phyloP scores from a whole-genome alignment of 2,888 invertebrate species.

The Cerastis rubricosa region DNA sequence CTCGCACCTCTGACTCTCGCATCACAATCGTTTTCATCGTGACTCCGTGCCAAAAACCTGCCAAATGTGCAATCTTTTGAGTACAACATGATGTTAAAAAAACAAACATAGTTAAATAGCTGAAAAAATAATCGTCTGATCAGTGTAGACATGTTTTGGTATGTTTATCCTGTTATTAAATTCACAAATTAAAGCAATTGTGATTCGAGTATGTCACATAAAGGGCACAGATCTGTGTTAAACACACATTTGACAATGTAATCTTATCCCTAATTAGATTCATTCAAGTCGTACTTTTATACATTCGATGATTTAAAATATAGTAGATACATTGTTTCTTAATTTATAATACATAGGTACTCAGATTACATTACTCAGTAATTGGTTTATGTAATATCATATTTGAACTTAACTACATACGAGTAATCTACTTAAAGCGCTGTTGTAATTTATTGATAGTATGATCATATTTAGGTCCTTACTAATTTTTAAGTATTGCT shows the following conservation, averaged over 20 bases:
- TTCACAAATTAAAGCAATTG: slow-evolving; percentile 13
- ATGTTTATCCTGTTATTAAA: background rate
- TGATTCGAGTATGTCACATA: background rate
- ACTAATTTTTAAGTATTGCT: background rate
- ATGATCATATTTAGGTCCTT: slow-evolving; percentile 7
- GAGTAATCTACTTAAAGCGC: background rate
- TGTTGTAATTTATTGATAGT: slow-evolving; percentile 19
- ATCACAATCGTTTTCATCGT: slow-evolving; percentile 18
- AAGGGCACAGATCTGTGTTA: background rate
- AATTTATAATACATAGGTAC: slow-evolving; percentile 22
- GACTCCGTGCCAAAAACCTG: background rate
- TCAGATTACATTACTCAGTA: slow-evolving; percentile 23
- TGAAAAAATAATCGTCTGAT: background rate
- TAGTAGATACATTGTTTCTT: slow-evolving; percentile 9
- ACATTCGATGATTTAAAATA: slow-evolving; percentile 30
- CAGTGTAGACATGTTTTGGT: background rate
- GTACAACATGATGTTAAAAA: background rate
- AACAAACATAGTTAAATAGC: background rate
- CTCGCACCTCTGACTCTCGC: background rate
- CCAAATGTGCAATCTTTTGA: background rate
- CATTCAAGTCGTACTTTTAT: slow-evolving; percentile 20
- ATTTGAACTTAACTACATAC: slow-evolving; percentile 7
- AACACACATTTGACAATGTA: background rate
- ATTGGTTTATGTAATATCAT: slow-evolving; percentile 32
- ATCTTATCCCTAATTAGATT: slow-evolving; percentile 1